These are phyloP conservation scores for Macrotis lagotis DNA, from an alignment of 2,113 vertebrate species.

Conservation along the genomic window DNA sequence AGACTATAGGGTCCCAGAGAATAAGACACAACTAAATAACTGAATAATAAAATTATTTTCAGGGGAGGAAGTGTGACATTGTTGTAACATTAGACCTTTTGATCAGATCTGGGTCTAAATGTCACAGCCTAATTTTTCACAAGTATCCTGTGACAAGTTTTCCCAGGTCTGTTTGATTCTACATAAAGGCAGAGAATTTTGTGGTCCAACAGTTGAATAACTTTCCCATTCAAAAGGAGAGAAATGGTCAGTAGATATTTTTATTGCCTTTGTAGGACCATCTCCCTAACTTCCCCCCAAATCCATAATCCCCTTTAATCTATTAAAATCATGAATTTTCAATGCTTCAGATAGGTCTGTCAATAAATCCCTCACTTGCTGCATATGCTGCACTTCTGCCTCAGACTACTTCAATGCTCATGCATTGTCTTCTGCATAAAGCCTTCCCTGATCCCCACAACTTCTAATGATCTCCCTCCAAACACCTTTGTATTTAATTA, in stretches of 20 bases:
- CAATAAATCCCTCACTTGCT: not conserved
- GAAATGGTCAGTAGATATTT: not conserved
- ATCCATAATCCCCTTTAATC: not conserved
- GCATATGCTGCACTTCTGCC: not conserved
- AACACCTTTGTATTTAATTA: not conserved
- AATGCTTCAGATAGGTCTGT: not conserved
- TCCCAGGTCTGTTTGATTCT: not conserved
- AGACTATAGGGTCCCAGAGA: not conserved
- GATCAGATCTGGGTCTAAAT: not conserved
- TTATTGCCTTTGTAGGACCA: not conserved
- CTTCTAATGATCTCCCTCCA: not conserved
- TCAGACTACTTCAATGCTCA: not conserved
- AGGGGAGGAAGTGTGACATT: not conserved
- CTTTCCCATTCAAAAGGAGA: not conserved
- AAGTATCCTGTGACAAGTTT: not conserved
- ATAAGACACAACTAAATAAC: not conserved
- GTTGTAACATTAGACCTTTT: not conserved
- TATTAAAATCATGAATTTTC: not conserved
- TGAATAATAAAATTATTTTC: not conserved
- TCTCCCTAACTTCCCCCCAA: not conserved
- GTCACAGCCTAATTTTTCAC: not conserved
- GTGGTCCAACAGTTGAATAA: not conserved
- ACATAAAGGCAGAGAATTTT: not conserved
- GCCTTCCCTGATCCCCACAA: not conserved
- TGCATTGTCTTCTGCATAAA: not conserved